phyloP scores from a whole-genome alignment of 1,140 invertebrate species.

The Brachionus calyciflorus region DNA sequence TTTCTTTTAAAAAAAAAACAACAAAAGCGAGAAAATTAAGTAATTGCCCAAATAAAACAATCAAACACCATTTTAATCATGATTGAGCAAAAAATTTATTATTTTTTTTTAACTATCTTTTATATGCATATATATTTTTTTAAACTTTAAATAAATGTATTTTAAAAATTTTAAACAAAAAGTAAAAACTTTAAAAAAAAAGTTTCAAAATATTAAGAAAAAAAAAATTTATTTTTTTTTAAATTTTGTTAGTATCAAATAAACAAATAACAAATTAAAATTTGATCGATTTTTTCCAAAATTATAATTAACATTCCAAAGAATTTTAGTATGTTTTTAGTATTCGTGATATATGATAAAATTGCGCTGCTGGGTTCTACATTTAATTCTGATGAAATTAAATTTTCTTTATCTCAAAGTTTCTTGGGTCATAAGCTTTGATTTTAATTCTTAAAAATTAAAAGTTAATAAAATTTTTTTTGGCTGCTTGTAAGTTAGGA shows the following conservation, averaged over 20 bases:
- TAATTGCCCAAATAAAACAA: too few species aligned
- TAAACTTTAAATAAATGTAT: slow-evolving; percentile 44
- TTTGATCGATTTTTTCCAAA: neutral
- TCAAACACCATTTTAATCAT: too few species aligned
- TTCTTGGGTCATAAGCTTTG: too few species aligned
- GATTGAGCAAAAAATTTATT: slow-evolving; percentile 39
- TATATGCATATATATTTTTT: slow-evolving; percentile 31
- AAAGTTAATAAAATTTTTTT: too few species aligned
- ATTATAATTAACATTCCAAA: too few species aligned
- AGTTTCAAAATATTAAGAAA: neutral
- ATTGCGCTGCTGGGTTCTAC: too few species aligned
- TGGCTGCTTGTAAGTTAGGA: too few species aligned
- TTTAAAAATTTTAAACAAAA: slow-evolving; percentile 35
- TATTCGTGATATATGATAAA: too few species aligned
- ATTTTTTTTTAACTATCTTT: slow-evolving; percentile 33
- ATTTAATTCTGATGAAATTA: too few species aligned
- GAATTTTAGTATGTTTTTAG: too few species aligned
- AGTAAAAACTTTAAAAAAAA: neutral
- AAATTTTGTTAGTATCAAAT: neutral
- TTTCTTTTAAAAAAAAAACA: neutral
- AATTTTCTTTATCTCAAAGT: too few species aligned
- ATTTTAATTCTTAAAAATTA: too few species aligned
- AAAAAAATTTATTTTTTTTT: neutral
- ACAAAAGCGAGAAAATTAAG: neutral
- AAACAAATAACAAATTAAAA: neutral